Base-by-base conservation (phyloP, 23 tunicate species). In the Clavelina lepadiformis region DNA sequence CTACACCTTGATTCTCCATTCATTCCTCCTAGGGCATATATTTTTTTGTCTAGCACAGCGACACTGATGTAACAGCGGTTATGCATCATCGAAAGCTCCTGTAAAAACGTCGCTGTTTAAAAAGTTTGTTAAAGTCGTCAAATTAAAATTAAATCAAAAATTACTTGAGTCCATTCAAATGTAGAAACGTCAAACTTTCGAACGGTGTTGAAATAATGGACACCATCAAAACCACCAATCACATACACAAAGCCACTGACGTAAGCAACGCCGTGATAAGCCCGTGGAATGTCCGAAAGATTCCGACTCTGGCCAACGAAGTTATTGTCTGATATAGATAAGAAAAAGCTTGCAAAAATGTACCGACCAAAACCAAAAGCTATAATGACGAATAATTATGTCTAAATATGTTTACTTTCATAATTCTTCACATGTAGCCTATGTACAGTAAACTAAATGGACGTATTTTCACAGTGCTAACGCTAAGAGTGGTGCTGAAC, bases 61-160 rank as follows among this genome's bases (percentile, higher is more conserved):
- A 88, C 78, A 58, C 96, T 88, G 68, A 88, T 84, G 68, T 88
- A 88, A 36, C 96, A 88, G 51, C 96, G 67, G 33, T 88, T 88
- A 61, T 88, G 79, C 23, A 73, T 55, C 96, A 88, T 88, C 11
- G 77, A 52, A 0, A 88, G 96, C 36, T 88, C 96, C 96, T 88
- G 51, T 6, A 53, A 61, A 41, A 18, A 36, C 6, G n/a, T 21
- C 21, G 60, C 8, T 21, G 60, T 18, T 54, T 54, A 15, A 23
- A 60, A 18, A 6, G 18, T 5, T 28, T 38, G 60, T 19, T 54
- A 22, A 7, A 19, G 25, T 19, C 60, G 7, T 15, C 60, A 54
- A 19, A 54, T 19, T 54, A 15, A 54, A 54, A 54, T 54, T 54
- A 15, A 54, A 7, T 7, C 22, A 54, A 7, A 54, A 22, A 22